Evolutionary conservation across 2,888 invertebrate species (phyloP).

Genomic region (Catotricha subobsoleta): DNA sequence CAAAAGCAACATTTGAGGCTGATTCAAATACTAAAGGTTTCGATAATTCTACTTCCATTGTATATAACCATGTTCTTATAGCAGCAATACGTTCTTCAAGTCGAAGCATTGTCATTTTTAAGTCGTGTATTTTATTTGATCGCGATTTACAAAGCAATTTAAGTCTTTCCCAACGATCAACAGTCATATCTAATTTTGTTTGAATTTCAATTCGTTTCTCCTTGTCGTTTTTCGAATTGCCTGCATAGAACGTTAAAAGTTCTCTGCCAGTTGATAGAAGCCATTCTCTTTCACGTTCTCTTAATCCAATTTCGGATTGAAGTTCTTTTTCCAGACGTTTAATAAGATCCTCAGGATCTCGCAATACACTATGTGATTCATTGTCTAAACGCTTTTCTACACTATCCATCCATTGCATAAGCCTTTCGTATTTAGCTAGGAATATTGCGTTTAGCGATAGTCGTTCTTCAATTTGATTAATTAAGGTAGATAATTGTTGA

Average conservation of each 20-base stretch:
- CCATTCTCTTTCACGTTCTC: conserved; percentile 66
- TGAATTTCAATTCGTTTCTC: conserved; percentile 39
- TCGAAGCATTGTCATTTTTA: conserved; percentile 49
- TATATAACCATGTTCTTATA: conserved; percentile 52
- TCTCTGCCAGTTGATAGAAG: conserved; percentile 46
- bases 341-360: conserved; percentile 55
- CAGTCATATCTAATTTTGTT: conserved; percentile 38
- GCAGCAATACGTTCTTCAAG: conserved; percentile 54
- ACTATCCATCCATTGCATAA: conserved; percentile 51
- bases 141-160: conserved; percentile 45
- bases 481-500: conserved; percentile 52
- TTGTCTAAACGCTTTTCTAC: conserved; percentile 46
- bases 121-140: conserved; percentile 51
- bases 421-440: conserved; percentile 43
- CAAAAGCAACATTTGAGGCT: conserved; percentile 34
- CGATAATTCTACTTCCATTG: conserved; percentile 50
- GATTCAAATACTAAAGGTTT: conserved; percentile 43
- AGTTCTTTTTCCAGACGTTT: conserved; percentile 55
- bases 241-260: conserved; percentile 40
- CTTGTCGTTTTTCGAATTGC: conserved; percentile 41
- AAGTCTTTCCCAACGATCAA: conserved; percentile 49
- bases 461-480: conserved; percentile 55
- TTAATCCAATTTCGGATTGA: conserved; percentile 53
- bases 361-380: conserved; percentile 33
- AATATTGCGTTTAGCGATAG: conserved; percentile 53